Base-by-base conservation (phyloP, 1,140 invertebrate genomes). In the Leptopilina boulardi region DNA sequence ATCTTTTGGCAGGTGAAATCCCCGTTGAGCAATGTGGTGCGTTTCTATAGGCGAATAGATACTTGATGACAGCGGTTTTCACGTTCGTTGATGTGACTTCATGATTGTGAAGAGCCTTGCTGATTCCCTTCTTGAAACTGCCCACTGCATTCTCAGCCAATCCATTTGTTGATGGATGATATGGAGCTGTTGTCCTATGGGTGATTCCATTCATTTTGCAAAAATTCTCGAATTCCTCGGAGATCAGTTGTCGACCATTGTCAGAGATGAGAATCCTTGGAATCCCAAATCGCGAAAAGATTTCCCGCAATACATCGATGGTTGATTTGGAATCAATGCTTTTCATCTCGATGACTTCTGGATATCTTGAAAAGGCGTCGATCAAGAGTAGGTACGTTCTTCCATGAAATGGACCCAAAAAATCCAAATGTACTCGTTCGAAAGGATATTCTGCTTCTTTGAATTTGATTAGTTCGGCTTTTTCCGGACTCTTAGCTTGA, bases 21-120 rank as follows among this genome's bases (percentile, higher is more conserved):
- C 74, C 77, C 13, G 82, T 82, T 47, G 74, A 78, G 10, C 54
- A 76, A 59, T 83, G 81, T 19, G 75, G 77, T 30, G 79, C 30
- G 73, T 82, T 83, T 71, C 80, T 70, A 70, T 83, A 85, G 0
- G 74, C 72, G 42, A 82, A 74, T 15, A 86, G 70, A 76, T 77
- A 85, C 66, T 79, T 81, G 8, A 8, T 11, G 10, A 42, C 41
- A 42, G 41, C 41, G 9, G 41, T 42, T 42, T 42, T 42, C 15
- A n/a, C 10, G 15, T 47, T 47, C 2, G 3, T 15, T 47, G 44
- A 1, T 15, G 44, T 47, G 15, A 47, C 4, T n/a, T 47, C 44
- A 3, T 47, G 44, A 47, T 47, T n/a, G n/a, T 47, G 15, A n/a
- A 47, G 44, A 3, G 44, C 44, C 15, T 47, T 47, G 13, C 4